Base-by-base conservation (phyloP, 1,140 invertebrate species). In the Hyposmocoma kahamanoa region DNA sequence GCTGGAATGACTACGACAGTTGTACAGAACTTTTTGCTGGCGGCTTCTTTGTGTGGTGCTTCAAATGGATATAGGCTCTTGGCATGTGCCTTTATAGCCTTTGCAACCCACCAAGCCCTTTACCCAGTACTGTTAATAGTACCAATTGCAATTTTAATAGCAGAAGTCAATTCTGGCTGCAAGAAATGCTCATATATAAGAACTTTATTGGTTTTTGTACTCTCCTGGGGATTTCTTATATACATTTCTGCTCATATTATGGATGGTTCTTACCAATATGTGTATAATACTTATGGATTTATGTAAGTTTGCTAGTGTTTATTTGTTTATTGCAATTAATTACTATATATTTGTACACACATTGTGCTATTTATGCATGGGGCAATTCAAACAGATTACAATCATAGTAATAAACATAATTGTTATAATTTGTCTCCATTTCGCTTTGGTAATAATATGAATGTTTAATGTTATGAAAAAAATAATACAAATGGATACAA, bases 1-100 rank as follows among this genome's bases (percentile, higher is more conserved):
- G 91, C 94, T n/a, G 96, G 93, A 22, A 91, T 93, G 70, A 97
- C 96, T 0, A 97, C 97, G 3, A 96, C 95, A 11, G 93, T 96
- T 8, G 92, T 99, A 56, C 92, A 93, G 47, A 99, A 99, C 86
- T 84, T 98, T 8, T 88, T 95, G 20, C 82, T 95, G 28, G 90
- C 96, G 9, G 56, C 91, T 2, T 89, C 91, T 22, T 80, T 97
- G 17, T 90, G 90, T 56, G 88, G 88, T 19, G 91, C 95, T 76
- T 85, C 92, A 19, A 91, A 90, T 84, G 91, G 92, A 65, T 87
- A 87, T 4, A 81, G 88, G 22, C 53, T 90, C 3, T 41, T 91
- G 9, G 90, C 91, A 52, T 90, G 90, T 53, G 39, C 92, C 0
- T 87, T 91, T 15, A 87, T 98, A 39, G 93, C 94, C 0, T 62